A percentile compares a stretch with the other conserved stretches of the same genome.
Evolutionary conservation across 2,797 vertebrate species (phyloP).

Genomic region (Molossus alvarezi): DNA sequence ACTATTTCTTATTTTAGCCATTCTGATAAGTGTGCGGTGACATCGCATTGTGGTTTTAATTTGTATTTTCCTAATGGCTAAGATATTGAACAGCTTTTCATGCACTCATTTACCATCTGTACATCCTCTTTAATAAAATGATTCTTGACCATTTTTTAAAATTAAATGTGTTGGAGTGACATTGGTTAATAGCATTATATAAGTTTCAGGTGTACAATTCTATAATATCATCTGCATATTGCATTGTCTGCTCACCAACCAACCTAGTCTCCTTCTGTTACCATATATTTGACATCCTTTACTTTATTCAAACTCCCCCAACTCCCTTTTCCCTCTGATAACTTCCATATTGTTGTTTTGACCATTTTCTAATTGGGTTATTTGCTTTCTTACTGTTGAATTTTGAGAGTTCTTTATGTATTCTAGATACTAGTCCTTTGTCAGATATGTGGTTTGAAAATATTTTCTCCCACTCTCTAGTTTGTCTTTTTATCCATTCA

Average conservation of each 20-base stretch:
- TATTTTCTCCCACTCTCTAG: background rate
- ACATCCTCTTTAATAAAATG: background rate
- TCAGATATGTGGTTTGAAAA: background rate
- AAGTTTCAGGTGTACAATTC: background rate
- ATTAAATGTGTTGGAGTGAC: background rate
- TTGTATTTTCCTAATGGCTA: background rate
- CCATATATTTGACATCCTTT: background rate
- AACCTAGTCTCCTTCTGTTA: background rate
- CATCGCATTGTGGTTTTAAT: background rate
- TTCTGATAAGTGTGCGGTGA: background rate
- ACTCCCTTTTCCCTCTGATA: background rate
- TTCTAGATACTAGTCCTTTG: background rate
- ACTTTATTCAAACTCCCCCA: background rate
- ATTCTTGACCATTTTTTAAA: constrained; percentile 16
- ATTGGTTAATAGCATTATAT: background rate
- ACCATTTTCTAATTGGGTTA: background rate
- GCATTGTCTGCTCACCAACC: background rate
- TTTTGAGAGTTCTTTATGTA: constrained; percentile 36
- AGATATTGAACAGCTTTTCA: background rate
- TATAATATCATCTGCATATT: background rate
- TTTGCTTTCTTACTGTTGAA: background rate
- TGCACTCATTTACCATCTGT: background rate
- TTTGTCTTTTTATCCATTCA: constrained; percentile 43
- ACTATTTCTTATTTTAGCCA: background rate
- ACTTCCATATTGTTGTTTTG: background rate